A percentile compares a stretch with the other conserved stretches of the same genome.
These are phyloP conservation scores for Phaethornis superciliosus DNA, from an alignment of 2,113 vertebrate genomes.

Conservation along the genomic window DNA sequence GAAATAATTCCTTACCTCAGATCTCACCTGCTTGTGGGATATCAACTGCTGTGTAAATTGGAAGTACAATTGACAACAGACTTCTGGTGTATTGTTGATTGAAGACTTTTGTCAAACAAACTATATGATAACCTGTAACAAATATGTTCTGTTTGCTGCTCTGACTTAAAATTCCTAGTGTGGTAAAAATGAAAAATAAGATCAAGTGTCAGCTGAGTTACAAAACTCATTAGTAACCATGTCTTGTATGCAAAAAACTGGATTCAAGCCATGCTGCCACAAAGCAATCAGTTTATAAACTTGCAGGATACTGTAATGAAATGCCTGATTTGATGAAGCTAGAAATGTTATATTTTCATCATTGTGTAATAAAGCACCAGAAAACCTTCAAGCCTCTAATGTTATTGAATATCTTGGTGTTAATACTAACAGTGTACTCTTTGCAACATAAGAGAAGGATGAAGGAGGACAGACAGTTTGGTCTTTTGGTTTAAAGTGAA, in stretches of 20 bases:
- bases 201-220: conserved; percentile 32
- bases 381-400: conserved; percentile 32
- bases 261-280: conserved; percentile 20
- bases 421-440: neutral
- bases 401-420: neutral
- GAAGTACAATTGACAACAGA: neutral
- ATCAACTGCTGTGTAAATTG: neutral
- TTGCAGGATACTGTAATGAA: conserved; percentile 20
- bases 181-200: conserved; percentile 13
- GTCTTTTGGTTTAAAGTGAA: neutral
- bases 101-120: conserved; percentile 28
- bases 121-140: conserved; percentile 23
- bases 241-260: conserved; percentile 36
- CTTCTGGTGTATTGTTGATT: conserved; percentile 29
- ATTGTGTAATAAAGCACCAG: conserved; percentile 37
- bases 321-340: conserved; percentile 51
- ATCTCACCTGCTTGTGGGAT: rapidly evolving
- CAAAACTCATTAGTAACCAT: conserved; percentile 35
- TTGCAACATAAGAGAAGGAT: neutral
- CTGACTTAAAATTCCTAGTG: conserved; percentile 24
- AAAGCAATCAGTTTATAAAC: conserved; percentile 22
- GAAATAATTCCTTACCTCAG: neutral
- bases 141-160: conserved; percentile 29
- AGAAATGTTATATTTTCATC: conserved; percentile 39
- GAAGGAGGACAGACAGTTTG: rapidly evolving